A percentile compares a stretch with the other conserved stretches of the same genome.
These are phyloP conservation scores for Alcis repandata DNA, from an alignment of 2,888 invertebrate genomes.

Conservation along the genomic window DNA sequence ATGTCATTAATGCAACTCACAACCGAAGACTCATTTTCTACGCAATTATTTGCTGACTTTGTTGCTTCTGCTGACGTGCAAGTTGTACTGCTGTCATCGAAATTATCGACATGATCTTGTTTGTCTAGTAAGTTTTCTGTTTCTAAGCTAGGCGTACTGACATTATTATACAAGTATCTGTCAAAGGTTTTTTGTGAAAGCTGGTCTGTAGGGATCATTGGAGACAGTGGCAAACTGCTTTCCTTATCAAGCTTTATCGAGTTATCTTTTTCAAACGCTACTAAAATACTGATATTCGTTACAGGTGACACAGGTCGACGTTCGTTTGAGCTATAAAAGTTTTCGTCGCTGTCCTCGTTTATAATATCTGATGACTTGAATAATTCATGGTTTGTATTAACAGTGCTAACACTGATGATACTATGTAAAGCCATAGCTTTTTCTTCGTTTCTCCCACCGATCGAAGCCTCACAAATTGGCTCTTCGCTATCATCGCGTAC, in stretches of 20 bases:
- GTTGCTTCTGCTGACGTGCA: background rate
- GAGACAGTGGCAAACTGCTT: background rate
- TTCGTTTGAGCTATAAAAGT: background rate
- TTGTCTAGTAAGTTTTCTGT: background rate
- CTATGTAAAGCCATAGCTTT: background rate
- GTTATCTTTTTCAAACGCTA: background rate
- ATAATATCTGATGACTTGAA: background rate
- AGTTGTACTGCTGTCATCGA: background rate
- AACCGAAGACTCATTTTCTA: background rate
- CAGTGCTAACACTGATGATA: background rate
- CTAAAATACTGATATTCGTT: background rate
- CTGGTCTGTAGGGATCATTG: background rate
- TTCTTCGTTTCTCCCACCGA: background rate
- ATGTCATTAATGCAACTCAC: background rate
- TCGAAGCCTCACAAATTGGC: background rate
- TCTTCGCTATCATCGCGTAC: background rate
- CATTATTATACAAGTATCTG: background rate
- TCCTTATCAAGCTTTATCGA: background rate
- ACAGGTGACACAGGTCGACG: conserved; percentile 13
- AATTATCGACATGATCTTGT: background rate
- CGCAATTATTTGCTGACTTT: background rate
- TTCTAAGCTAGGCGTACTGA: background rate
- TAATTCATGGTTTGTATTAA: background rate
- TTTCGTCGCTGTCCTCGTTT: background rate
- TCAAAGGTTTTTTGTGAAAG: background rate